phyloP scores from a whole-genome alignment of 1,140 invertebrate genomes.

The Papilio glaucus region DNA sequence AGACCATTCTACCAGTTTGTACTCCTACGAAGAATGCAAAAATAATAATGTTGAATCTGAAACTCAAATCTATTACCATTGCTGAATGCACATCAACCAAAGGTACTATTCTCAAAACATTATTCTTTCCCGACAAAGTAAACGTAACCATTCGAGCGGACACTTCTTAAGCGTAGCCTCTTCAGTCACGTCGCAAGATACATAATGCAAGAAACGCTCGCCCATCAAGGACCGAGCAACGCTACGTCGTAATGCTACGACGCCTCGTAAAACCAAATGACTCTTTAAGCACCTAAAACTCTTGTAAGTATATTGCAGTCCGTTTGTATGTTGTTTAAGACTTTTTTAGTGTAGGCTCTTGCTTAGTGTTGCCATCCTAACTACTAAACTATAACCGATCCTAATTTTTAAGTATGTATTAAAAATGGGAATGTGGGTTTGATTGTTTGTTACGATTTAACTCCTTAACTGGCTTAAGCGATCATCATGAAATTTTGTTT shows the following conservation, averaged over 20 bases:
- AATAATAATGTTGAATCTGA: not conserved
- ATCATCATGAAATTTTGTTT: too few relatives aligned
- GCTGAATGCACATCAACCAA: too few relatives aligned
- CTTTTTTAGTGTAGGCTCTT: not conserved
- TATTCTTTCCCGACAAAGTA: not conserved
- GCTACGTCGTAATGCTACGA: not conserved
- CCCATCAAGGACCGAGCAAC: not conserved
- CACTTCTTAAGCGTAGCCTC: not conserved
- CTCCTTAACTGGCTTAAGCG: too few relatives aligned
- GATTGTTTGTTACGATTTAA: too few relatives aligned
- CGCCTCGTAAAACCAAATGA: not conserved
- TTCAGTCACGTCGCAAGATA: not conserved
- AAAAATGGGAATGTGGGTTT: too few relatives aligned
- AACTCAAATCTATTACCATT: too few relatives aligned
- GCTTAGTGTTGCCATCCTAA: too few relatives aligned
- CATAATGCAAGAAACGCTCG: not conserved
- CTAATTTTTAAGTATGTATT: too few relatives aligned
- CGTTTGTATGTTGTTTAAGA: not conserved
- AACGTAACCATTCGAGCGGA: not conserved
- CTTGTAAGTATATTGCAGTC: not conserved
- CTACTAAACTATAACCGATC: too few relatives aligned
- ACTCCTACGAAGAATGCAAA: too few relatives aligned
- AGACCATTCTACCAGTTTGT: too few relatives aligned
- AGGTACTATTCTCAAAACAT: too few relatives aligned
- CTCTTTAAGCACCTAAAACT: not conserved